phyloP scores from a whole-genome alignment of 2,797 vertebrate genomes.

The Acipenser oxyrinchus region DNA sequence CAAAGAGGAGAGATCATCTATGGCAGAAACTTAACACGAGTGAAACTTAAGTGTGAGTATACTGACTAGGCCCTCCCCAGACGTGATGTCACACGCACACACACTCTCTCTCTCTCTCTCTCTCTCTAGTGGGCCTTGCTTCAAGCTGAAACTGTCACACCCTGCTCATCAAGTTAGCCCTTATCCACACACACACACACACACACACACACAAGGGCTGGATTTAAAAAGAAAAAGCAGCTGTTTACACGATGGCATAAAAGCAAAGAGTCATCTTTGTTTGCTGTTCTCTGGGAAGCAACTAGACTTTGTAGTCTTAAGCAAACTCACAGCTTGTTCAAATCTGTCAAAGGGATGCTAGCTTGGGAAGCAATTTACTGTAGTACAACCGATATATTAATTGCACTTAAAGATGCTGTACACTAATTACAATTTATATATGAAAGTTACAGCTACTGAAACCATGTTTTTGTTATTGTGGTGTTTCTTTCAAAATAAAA shows the following conservation, averaged over 20 bases:
- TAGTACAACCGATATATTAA: no score
- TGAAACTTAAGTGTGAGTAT: constrained; percentile 10
- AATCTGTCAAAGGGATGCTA: no score
- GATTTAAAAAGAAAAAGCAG: constrained; percentile 2
- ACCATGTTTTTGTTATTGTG: no score
- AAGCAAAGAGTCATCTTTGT: background rate
- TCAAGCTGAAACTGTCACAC: no score
- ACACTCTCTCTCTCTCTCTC: background rate
- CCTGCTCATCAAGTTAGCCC: no score
- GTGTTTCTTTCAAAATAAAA: no score
- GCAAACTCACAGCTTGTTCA: background rate
- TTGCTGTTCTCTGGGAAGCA: background rate
- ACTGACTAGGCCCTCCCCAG: constrained; percentile 14
- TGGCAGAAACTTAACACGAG: background rate
- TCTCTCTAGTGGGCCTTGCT: no score
- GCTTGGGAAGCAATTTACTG: no score
- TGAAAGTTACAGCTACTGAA: no score
- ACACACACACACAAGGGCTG: constrained; percentile 10
- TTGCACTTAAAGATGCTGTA: no score
- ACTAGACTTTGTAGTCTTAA: background rate
- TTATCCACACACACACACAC: constrained; percentile 15
- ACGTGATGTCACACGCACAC: constrained; percentile 31
- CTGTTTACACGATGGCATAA: constrained; percentile 7
- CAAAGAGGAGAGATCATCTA: background rate
- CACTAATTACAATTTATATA: no score